Conservation (phyloP, 1,140 invertebrate genomes). For the Brachionus rubens region DNA sequence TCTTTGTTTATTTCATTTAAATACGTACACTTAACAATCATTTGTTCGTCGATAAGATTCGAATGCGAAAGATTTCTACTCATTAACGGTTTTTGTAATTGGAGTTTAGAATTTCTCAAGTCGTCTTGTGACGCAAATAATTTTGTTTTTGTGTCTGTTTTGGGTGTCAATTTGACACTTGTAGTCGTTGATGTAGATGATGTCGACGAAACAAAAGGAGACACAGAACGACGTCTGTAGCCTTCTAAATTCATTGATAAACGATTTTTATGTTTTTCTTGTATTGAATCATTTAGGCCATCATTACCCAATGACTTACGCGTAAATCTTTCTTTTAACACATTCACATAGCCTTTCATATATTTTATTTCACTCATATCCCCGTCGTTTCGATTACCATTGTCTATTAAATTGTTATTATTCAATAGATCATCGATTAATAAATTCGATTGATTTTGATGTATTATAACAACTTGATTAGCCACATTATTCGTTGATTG, state of each 20-base stretch:
- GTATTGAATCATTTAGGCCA: neutral
- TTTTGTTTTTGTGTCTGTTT: neutral
- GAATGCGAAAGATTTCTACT: conserved; percentile 10
- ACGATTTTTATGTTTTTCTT: conserved; percentile 2
- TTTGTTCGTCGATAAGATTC: conserved; percentile 7
- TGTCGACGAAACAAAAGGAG: neutral
- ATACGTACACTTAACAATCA: conserved; percentile 40
- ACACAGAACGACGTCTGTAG: neutral
- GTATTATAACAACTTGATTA: conserved; percentile 32
- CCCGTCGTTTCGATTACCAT: conserved; percentile 11
- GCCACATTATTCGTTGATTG: conserved; percentile 35
- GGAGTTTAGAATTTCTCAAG: neutral
- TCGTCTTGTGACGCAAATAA: conserved; percentile 35
- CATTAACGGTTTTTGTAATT: neutral
- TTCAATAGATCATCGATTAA: conserved; percentile 37
- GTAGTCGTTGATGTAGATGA: neutral
- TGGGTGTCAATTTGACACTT: neutral
- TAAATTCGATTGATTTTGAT: conserved; percentile 13
- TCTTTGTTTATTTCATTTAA: conserved; percentile 46
- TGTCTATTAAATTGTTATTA: conserved; percentile 13
- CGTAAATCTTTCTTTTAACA: conserved; percentile 36
- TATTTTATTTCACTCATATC: conserved; percentile 44
- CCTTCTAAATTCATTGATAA: neutral
- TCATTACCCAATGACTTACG: conserved; percentile 27
- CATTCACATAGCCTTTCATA: conserved; percentile 44